These are phyloP conservation scores for Pygoscelis antarcticus DNA, from an alignment of 2,113 vertebrate species.

Conservation along the genomic window DNA sequence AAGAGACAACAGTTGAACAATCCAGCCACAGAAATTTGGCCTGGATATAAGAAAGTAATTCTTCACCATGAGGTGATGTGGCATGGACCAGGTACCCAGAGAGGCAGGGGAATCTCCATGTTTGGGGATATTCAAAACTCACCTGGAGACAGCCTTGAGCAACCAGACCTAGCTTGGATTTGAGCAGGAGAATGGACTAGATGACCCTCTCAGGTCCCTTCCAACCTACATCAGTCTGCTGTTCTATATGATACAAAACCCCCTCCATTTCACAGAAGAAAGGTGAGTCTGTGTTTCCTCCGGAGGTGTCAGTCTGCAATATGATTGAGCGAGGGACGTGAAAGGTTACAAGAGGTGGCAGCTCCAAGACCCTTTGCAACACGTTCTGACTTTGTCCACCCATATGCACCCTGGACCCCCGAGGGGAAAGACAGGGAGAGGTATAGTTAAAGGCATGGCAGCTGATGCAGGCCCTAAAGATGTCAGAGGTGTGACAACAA, in stretches of 20 bases:
- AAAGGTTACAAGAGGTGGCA: not conserved
- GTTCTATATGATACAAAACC: not conserved
- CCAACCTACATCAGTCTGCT: not conserved
- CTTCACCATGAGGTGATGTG: not conserved
- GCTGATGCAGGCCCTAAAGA: not conserved
- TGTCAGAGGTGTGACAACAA: not conserved
- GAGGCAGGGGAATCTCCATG: not conserved
- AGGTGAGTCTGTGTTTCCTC: not conserved
- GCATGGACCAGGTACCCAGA: not conserved
- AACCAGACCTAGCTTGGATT: not conserved
- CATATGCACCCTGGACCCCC: not conserved
- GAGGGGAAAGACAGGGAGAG: not conserved
- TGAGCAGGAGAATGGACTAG: not conserved
- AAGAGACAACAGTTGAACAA: not conserved
- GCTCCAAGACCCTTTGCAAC: not conserved
- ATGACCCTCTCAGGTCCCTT: not conserved
- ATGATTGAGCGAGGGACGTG: not conserved
- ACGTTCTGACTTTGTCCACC: not conserved
- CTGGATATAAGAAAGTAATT: not conserved
- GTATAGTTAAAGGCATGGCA: not conserved
- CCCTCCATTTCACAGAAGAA: not conserved
- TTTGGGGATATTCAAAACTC: not conserved
- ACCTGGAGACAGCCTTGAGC: not conserved
- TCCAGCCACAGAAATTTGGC: not conserved
- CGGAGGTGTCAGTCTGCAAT: not conserved